Evolutionary conservation across 2,888 invertebrate species (phyloP), one percentile per base, ranked within the genome.

Genomic region (Vesta saturnalis): DNA sequence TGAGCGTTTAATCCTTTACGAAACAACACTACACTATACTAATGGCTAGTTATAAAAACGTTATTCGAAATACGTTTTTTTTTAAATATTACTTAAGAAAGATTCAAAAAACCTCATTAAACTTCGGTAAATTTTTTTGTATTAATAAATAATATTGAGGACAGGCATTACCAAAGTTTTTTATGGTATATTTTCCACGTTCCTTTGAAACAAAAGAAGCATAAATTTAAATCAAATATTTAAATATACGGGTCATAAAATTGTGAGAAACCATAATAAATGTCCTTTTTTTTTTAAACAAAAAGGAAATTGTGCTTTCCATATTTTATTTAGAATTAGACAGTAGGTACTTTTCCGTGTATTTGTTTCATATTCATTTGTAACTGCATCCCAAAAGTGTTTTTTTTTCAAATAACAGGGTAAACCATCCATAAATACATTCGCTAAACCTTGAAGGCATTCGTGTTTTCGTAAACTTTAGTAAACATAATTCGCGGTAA

Each of bases 401-500:
- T 54, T 39, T 49, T 65, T 59, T 23, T 18, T 21, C 1, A 46
- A 14, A 39, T 23, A 30, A 52, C 54, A 23, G 22, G 57, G 49
- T 60, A 64, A 68, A 60, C 49, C 39, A 56, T 66, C 49, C 61
- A 61, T 67, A 67, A 66, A 67, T 67, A 58, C 57, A 35, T 49
- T 18, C 22, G 52, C 35, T 57, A 64, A 68, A 64, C 60, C 64
- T 68, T 23, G 57, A 68, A 67, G 64, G 57, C 56, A 60, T 68
- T 30, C 64, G 60, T 46, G 52, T 64, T 64, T 68, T 64, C 59
- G 47, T 68, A 68, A 68, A 68, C 49, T 68, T 60, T 64, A 19
- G 55, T 64, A 68, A 64, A 61, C 64, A 65, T 69, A 69, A 65
- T 69, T 69, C 64, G 64, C 61, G 69, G 69, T 69, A 69, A 69